These are phyloP conservation scores for Pandemis heparana DNA, from an alignment of 2,888 invertebrate species.

Conservation along the genomic window DNA sequence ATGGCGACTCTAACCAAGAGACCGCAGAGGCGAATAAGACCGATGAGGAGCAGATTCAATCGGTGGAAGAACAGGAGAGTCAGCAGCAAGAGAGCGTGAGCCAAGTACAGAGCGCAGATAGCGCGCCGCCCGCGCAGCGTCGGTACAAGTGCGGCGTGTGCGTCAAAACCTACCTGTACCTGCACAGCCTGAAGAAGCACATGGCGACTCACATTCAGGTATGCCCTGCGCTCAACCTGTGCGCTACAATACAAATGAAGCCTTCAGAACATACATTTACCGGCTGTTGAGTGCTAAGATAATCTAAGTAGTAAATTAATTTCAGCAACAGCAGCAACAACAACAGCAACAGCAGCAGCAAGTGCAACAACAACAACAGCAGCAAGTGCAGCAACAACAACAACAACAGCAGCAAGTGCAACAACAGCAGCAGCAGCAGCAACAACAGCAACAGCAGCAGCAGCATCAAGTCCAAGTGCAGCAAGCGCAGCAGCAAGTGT, in stretches of 20 bases:
- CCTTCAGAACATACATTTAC: no score
- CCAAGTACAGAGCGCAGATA: slow-evolving; percentile 37
- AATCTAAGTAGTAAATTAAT: neutral
- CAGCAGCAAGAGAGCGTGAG: slow-evolving; percentile 32
- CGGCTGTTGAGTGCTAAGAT: neutral
- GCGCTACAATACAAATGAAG: no score
- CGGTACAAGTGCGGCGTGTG: slow-evolving; percentile 78
- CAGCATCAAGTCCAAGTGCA: slow-evolving; percentile 55
- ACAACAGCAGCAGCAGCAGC: slow-evolving; percentile 56
- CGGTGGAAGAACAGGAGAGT: slow-evolving; percentile 31
- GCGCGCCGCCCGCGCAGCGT: slow-evolving; percentile 53
- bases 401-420: slow-evolving; percentile 60
- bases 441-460: slow-evolving; percentile 58
- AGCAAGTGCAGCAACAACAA: slow-evolving; percentile 54
- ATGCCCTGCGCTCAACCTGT: slow-evolving; percentile 31
- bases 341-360: slow-evolving; percentile 31
- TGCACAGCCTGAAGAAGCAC: slow-evolving; percentile 81
- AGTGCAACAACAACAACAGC: slow-evolving; percentile 55
- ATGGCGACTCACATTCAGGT: slow-evolving; percentile 75
- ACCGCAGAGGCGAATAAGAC: slow-evolving; percentile 47
- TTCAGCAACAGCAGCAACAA: slow-evolving; percentile 44
- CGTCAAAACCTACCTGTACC: slow-evolving; percentile 79
- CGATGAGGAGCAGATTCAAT: slow-evolving; percentile 42
- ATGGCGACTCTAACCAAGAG: slow-evolving; percentile 36
- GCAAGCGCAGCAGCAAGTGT: slow-evolving; percentile 48